A percentile compares a stretch with the other conserved stretches of the same genome.
Conservation (phyloP, 2,113 vertebrate genomes). For the Nansenia antarctica region DNA sequence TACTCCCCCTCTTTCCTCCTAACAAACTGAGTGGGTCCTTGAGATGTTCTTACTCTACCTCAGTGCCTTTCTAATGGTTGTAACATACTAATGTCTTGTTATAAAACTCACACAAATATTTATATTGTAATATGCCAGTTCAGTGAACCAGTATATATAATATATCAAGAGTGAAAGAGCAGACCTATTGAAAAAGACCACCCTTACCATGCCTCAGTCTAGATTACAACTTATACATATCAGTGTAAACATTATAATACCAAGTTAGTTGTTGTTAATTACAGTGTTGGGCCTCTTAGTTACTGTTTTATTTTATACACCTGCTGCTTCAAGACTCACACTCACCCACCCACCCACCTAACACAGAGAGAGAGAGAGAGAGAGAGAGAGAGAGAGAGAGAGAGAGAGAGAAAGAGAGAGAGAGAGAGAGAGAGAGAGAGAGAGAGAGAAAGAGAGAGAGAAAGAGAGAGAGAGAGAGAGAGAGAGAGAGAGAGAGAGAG, state of each 20-base stretch:
- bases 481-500: constrained; percentile 1
- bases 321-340: constrained; percentile 43
- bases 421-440: constrained; percentile 1
- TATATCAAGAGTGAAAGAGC: neutral
- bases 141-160: no score
- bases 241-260: neutral
- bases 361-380: constrained; percentile 30
- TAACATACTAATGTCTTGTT: neutral
- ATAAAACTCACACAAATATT: neutral
- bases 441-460: neutral
- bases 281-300: constrained; percentile 25
- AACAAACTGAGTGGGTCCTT: constrained; percentile 30
- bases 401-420: constrained; percentile 1
- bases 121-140: neutral
- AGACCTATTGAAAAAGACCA: neutral
- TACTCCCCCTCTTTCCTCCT: constrained; percentile 60
- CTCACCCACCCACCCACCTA: constrained; percentile 34
- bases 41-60: neutral
- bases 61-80: neutral
- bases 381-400: neutral
- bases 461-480: neutral
- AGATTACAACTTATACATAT: neutral
- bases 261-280: constrained; percentile 1
- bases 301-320: constrained; percentile 22
- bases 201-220: neutral